These are phyloP conservation scores for Cartodere bifasciata DNA, from an alignment of 2,888 invertebrate species.

Conservation along the genomic window DNA sequence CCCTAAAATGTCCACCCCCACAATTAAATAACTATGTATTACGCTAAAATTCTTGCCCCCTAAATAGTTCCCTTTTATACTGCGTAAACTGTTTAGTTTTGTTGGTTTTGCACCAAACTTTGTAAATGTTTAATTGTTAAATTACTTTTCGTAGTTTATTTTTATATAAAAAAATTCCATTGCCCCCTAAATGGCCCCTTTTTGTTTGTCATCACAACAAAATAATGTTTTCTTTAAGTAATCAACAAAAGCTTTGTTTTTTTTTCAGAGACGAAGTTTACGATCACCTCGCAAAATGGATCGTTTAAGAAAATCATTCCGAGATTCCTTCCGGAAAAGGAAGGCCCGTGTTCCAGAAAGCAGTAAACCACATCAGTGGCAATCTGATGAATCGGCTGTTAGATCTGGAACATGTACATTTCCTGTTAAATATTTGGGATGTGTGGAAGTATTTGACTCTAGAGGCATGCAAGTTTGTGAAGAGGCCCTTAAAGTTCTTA, in stretches of 20 bases:
- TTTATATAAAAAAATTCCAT: background rate
- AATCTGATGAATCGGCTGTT: conserved; percentile 93
- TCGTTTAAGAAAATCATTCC: conserved; percentile 75
- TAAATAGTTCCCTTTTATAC: too few species aligned
- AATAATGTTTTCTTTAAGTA: background rate
- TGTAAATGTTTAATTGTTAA: too few species aligned
- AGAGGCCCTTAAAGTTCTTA: conserved; percentile 91
- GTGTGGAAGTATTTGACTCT: conserved; percentile 98
- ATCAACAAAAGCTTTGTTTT: conserved; percentile 5
- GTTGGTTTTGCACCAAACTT: too few species aligned
- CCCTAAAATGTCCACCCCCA: too few species aligned
- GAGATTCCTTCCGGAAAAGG: conserved; percentile 87
- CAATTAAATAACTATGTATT: too few species aligned
- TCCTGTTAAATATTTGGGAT: conserved; percentile 96
- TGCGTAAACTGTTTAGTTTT: too few species aligned
- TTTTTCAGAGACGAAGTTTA: conserved; percentile 47
- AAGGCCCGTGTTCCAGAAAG: conserved; percentile 79
- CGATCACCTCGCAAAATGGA: conserved; percentile 73
- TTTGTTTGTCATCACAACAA: background rate
- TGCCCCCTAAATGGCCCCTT: background rate
- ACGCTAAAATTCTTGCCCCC: too few species aligned
- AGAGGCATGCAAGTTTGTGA: conserved; percentile 99
- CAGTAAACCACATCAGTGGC: conserved; percentile 96
- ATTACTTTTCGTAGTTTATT: background rate
- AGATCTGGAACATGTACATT: conserved; percentile 94